Evolutionary conservation across 2,888 invertebrate species (phyloP).

Genomic region (Spilosoma lubricipeda): DNA sequence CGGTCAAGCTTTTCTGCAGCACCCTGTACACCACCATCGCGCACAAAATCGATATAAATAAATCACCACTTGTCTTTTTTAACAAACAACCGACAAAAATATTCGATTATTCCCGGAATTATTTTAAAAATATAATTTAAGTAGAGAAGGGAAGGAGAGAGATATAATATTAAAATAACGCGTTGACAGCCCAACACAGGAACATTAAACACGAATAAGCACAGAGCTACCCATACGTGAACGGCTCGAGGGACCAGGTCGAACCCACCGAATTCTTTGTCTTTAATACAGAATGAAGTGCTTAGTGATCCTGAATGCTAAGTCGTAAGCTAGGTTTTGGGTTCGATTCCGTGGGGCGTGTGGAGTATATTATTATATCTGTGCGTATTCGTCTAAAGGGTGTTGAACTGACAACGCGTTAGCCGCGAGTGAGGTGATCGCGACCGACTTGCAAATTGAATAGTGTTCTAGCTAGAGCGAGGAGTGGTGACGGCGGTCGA

Average conservation of each 20-base stretch:
- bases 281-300: background rate
- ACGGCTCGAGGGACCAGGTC: background rate
- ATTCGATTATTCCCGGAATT: constrained; percentile 15
- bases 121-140: constrained; percentile 10
- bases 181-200: background rate
- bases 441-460: constrained; percentile 67
- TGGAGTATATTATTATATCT: background rate
- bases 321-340: too few relatives aligned
- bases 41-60: constrained; percentile 5
- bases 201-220: background rate
- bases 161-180: background rate
- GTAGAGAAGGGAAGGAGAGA: constrained; percentile 2
- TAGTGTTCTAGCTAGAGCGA: constrained; percentile 80
- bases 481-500: constrained; percentile 17
- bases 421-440: constrained; percentile 22
- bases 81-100: constrained; percentile 13
- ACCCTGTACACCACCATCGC: background rate
- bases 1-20: background rate
- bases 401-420: background rate
- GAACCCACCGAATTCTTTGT: background rate
- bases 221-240: background rate
- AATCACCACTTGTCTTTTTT: constrained; percentile 20
- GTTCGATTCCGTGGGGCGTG: too few relatives aligned
- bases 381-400: background rate
- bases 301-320: too few relatives aligned